phyloP scores from a whole-genome alignment of 2,888 invertebrate species.

The Drosophila incognita region DNA sequence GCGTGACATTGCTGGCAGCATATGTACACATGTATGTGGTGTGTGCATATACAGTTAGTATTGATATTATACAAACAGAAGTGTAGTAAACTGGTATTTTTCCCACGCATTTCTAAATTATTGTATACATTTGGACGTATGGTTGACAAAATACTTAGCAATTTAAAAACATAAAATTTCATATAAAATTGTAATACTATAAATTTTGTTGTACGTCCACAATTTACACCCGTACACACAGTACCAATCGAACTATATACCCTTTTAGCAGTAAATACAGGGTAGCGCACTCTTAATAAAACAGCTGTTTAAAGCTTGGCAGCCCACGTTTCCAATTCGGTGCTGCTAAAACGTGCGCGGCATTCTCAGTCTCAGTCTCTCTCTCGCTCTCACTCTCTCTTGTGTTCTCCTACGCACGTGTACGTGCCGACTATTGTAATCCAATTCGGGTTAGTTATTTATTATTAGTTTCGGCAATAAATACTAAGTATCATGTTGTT shows the following conservation, averaged over 20 bases:
- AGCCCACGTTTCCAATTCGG: slow-evolving; percentile 17
- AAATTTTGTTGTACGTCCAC: neutral
- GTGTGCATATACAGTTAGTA: neutral
- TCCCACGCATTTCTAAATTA: neutral
- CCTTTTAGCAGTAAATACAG: neutral
- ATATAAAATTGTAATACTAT: neutral
- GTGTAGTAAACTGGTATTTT: neutral
- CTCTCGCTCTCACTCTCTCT: neutral
- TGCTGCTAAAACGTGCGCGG: slow-evolving; percentile 25
- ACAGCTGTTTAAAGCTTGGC: slow-evolving; percentile 37
- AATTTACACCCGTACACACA: neutral
- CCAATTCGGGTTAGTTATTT: slow-evolving; percentile 57
- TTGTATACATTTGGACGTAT: neutral
- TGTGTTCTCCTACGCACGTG: slow-evolving; percentile 58
- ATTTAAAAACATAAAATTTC: neutral
- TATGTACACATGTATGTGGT: neutral
- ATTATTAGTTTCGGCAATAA: slow-evolving; percentile 8
- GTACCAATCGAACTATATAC: neutral
- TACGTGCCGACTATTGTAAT: slow-evolving; percentile 55
- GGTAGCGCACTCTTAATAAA: slow-evolving; percentile 3
- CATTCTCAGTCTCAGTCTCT: neutral
- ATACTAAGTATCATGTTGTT: neutral
- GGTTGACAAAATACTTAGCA: neutral
- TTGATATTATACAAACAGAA: neutral
- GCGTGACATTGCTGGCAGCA: slow-evolving; percentile 7